Base-by-base conservation (phyloP, 2,113 vertebrate species). In the Poeciliopsis occidentalis region DNA sequence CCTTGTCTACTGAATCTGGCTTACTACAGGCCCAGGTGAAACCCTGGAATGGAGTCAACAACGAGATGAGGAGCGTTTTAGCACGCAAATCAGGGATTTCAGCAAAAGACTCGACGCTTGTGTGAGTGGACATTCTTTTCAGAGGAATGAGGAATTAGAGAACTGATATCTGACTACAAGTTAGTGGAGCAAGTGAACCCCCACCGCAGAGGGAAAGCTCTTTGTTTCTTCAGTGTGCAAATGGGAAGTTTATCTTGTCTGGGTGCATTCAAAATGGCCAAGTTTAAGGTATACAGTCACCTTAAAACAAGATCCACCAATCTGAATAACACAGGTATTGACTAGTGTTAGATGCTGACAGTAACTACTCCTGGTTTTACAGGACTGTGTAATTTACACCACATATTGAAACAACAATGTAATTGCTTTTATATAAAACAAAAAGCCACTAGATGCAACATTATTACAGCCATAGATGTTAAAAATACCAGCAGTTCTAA, bases 101-200 rank as follows among this genome's bases (percentile, higher is more conserved):
- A 0, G 91, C 95, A 57, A 98, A 96, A 90, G 96, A 97, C 75
- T 97, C 96, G 0, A 99, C 97, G 0, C 92, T 98, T 34, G 97
- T 98, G 79, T 98, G 92, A 64, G 69, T 17, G 12, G 4, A 73
- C 44, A 26, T 66, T 3, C 57, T 30, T 47, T 39, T 44, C 54
- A 15, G 31, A 69, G 62, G 66, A 47, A 47, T 44, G 47, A 60
- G 60, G 41, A 12, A 41, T 41, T 61, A 60, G 29, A 71, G 32
- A 32, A 60, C 32, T 39, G 71, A 44, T 64, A 47, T 69, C 60
- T 44, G 37, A 24, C 41, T 12, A n/a, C 37, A 44, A 2, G 11
- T 26, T 32, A 34, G 63, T 30, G 37, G 22, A 39, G 34, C 30
- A 65, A 31, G 30, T 37, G 61, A 73, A 65, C 67, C 31, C 70